Base-by-base conservation (phyloP, 2,113 vertebrate genomes). In the Cynoglossus semilaevis region DNA sequence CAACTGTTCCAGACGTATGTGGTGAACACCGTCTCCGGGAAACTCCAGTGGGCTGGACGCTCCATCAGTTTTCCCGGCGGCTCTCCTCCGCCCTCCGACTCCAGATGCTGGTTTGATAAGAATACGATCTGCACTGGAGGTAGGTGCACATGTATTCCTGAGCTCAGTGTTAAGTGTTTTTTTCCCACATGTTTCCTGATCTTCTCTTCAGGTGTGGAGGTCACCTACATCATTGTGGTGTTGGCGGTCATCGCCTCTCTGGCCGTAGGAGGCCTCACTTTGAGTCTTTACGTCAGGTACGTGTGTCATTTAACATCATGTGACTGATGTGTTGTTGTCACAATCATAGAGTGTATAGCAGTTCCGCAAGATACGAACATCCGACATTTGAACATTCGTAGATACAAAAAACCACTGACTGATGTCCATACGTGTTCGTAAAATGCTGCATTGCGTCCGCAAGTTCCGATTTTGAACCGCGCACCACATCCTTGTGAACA, bases 91-190 rank as follows among this genome's bases (percentile, higher is more conserved):
- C 50, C 87, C 0, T 58, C 78, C 2, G 94, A 98, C 63, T 91
- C 93, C 51, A 91, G 67, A 75, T 98, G 94, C 72, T 98, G 94
- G 94, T 97, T 99, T 79, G 87, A 94, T 29, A 81, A 85, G 18
- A 75, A 80, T 2, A 65, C 68, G 2, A 49, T 93, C 29, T 98
- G 95, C 79, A 79, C 84, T 9, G 91, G 89, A 93, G 94, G 94
- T 96, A 91, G 44, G 47, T 16, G 3, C 1, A 19, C 36, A 16
- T 55, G 5, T 42, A 7, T 57, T 7, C 4, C 34, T 47, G 22
- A 35, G 16, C 18, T 29, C 3, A 4, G 11, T 35, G 7, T 15
- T 15, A 22, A 55, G 1, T 12, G n/a, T 9, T 44, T 4, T 15
- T n/a, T 22, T 2, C 17, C 3, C 15, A 15, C 4, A 35, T 53